phyloP scores from a whole-genome alignment of 1,140 invertebrate genomes.

The Heliconius nattereri region DNA sequence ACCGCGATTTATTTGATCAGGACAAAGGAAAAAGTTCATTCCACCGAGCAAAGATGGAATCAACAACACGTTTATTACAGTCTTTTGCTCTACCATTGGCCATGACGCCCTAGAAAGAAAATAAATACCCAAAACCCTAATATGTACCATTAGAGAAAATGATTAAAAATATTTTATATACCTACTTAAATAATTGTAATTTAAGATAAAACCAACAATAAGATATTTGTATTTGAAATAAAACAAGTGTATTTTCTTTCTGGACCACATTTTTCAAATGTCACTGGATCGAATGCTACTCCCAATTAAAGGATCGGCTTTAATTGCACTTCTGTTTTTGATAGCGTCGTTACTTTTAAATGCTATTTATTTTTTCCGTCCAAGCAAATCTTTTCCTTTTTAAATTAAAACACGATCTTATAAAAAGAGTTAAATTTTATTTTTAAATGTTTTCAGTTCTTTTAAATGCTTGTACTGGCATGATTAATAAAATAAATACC shows the following conservation, averaged over 20 bases:
- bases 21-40: too few species aligned
- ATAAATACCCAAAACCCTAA: too few species aligned
- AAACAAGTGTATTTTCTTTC: constrained; percentile 23
- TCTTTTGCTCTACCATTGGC: too few species aligned
- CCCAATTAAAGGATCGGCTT: constrained; percentile 30
- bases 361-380: constrained; percentile 23
- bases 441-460: not conserved
- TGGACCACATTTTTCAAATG: constrained; percentile 23
- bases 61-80: too few species aligned
- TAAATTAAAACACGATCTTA: constrained; percentile 8
- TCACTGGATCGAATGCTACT: constrained; percentile 26
- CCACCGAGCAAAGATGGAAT: too few species aligned
- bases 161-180: too few species aligned
- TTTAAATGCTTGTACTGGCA: not conserved
- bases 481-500: not conserved
- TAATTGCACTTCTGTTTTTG: constrained; percentile 31
- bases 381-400: constrained; percentile 20
- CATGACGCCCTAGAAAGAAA: too few species aligned
- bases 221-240: not conserved
- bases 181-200: not conserved
- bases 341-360: constrained; percentile 30
- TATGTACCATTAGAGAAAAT: too few species aligned
- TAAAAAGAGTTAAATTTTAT: not conserved
- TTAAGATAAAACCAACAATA: not conserved
- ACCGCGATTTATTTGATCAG: too few species aligned